A percentile compares a stretch with the other conserved stretches of the same genome.
Evolutionary conservation across 2,113 vertebrate genomes (phyloP).

Genomic region (Syngnathus floridae): DNA sequence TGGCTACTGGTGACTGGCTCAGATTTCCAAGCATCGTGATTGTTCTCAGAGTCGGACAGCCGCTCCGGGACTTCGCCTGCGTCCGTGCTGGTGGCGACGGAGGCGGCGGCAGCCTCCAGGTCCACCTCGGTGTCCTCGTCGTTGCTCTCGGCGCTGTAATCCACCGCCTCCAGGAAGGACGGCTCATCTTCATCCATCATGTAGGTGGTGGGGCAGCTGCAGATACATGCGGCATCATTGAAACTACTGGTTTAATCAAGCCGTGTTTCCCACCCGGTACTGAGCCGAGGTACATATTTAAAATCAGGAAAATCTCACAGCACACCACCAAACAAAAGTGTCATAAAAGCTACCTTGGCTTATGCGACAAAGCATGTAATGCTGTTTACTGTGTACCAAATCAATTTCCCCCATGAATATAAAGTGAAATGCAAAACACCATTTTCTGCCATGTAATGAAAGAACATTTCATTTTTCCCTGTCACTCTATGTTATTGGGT

Average conservation of each 20-base stretch:
- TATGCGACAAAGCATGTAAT: background rate
- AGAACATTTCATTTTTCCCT: background rate
- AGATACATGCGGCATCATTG: background rate
- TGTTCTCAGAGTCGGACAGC: conserved; percentile 78
- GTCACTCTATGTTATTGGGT: background rate
- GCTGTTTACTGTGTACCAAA: background rate
- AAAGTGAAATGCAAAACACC: background rate
- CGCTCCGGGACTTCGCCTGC: conserved; percentile 69
- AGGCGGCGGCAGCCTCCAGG: conserved; percentile 34
- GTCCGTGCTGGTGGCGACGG: conserved; percentile 44
- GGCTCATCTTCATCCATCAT: conserved; percentile 95
- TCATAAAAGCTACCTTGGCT: background rate
- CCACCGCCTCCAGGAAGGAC: conserved; percentile 90
- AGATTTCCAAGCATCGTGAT: conserved; percentile 58
- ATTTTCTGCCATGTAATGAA: background rate
- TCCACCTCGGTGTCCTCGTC: conserved; percentile 80
- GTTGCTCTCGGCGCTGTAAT: conserved; percentile 97
- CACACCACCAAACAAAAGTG: background rate
- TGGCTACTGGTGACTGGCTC: conserved; percentile 17
- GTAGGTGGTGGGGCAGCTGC: conserved; percentile 82
- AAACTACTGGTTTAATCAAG: background rate
- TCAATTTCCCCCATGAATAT: background rate
- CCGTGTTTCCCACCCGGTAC: background rate
- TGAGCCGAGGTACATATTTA: background rate
- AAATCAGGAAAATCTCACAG: background rate